These are phyloP conservation scores for Spondyliosoma cantharus DNA, from an alignment of 2,797 vertebrate species.

Conservation along the genomic window DNA sequence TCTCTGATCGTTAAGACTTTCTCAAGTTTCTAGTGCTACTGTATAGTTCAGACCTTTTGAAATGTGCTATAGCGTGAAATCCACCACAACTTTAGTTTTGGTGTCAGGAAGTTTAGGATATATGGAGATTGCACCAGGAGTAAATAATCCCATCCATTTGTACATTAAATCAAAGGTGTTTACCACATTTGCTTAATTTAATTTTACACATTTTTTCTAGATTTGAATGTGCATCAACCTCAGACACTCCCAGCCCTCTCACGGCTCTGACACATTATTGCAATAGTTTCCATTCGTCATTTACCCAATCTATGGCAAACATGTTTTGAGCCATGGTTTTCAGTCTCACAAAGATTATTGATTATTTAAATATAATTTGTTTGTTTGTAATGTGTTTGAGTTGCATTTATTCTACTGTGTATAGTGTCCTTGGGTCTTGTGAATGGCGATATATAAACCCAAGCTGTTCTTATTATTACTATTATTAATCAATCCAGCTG, in stretches of 20 bases:
- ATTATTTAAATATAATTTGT: too few relatives aligned
- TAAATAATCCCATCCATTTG: not conserved
- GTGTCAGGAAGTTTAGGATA: not conserved
- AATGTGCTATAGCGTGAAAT: not conserved
- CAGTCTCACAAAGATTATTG: not conserved
- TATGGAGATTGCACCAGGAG: not conserved
- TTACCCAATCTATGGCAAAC: not conserved
- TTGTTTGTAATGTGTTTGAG: too few relatives aligned
- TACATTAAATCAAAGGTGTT: not conserved
- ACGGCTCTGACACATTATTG: not conserved
- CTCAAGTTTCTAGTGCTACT: slow-evolving; percentile 2
- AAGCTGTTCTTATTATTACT: too few relatives aligned
- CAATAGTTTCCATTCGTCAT: not conserved
- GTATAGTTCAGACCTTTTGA: slow-evolving; percentile 1
- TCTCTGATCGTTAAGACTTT: slow-evolving; percentile 22
- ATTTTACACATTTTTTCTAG: not conserved
- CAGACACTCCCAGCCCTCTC: not conserved
- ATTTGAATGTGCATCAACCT: too few relatives aligned
- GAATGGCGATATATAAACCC: too few relatives aligned
- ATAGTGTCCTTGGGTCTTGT: too few relatives aligned
- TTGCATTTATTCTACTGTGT: too few relatives aligned
- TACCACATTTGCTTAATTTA: not conserved
- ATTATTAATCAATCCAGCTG: not conserved
- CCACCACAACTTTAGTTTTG: not conserved
- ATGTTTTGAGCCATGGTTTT: not conserved